A percentile compares a stretch with the other conserved stretches of the same genome.
Conservation (phyloP, 2,797 vertebrate genomes). For the Astyanax mexicanus region DNA sequence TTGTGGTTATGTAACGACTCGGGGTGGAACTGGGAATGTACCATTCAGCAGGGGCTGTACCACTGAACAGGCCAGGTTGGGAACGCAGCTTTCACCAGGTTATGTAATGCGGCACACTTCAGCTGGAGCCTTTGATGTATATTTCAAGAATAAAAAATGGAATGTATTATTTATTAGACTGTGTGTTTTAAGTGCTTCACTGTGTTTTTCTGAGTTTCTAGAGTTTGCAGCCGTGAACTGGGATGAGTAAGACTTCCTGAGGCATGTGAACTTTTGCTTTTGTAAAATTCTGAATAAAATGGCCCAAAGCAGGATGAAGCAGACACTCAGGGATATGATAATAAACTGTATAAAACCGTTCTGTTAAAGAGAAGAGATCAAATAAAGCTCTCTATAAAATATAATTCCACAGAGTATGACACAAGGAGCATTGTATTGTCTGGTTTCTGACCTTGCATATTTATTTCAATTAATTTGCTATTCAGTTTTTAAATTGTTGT, state of each 20-base stretch:
- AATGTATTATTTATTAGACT: conserved; percentile 65
- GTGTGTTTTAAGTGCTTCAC: conserved; percentile 1
- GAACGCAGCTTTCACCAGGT: conserved; percentile 32
- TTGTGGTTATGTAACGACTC: conserved; percentile 66
- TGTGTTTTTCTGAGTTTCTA: conserved; percentile 4
- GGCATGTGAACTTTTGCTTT: conserved; percentile 29
- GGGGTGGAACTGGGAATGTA: conserved; percentile 57
- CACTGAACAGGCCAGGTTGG: conserved; percentile 30
- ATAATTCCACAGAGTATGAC: too few relatives aligned
- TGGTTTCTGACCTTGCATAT: too few relatives aligned
- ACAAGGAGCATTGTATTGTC: too few relatives aligned
- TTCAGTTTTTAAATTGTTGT: too few relatives aligned
- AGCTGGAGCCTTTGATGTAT: conserved; percentile 69
- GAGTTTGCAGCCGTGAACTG: conserved; percentile 16
- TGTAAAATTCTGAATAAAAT: not conserved
- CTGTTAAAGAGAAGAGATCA: too few relatives aligned
- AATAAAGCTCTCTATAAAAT: too few relatives aligned
- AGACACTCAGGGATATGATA: not conserved
- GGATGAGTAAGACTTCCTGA: not conserved
- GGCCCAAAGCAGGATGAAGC: not conserved
- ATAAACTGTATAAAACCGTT: not conserved
- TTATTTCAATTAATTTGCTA: too few relatives aligned
- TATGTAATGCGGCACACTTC: conserved; percentile 65
- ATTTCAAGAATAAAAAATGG: conserved; percentile 66
- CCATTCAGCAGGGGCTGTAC: conserved; percentile 54